Evolutionary conservation across 2,888 invertebrate genomes (phyloP).

Genomic region (Lypha dubia): DNA sequence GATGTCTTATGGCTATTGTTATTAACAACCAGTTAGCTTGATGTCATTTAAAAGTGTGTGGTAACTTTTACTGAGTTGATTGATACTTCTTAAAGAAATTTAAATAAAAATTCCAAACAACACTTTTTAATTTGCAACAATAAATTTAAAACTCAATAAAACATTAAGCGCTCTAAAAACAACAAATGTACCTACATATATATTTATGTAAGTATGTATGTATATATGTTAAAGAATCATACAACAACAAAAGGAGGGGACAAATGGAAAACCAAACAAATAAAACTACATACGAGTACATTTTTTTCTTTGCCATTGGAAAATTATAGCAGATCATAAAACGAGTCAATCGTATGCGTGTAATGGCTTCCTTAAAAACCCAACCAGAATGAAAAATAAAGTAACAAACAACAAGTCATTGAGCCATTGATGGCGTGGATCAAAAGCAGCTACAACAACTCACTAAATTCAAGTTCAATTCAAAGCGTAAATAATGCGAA

Average conservation of each 20-base stretch:
- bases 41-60: slow-evolving; percentile 6
- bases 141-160: slow-evolving; percentile 76
- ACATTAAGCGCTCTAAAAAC: slow-evolving; percentile 57
- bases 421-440: slow-evolving; percentile 69
- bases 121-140: slow-evolving; percentile 80
- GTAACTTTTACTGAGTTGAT: slow-evolving; percentile 41
- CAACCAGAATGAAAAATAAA: slow-evolving; percentile 25
- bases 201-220: slow-evolving; percentile 5
- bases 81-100: slow-evolving; percentile 54
- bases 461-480: slow-evolving; percentile 70
- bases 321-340: slow-evolving; percentile 71
- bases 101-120: slow-evolving; percentile 77
- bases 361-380: slow-evolving; percentile 70
- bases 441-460: slow-evolving; percentile 62
- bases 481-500: slow-evolving; percentile 70
- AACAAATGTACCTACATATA: slow-evolving; percentile 8
- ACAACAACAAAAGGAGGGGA: not conserved
- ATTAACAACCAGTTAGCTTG: not conserved
- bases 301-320: slow-evolving; percentile 59
- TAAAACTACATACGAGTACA: not conserved
- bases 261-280: not conserved
- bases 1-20: not conserved
- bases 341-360: slow-evolving; percentile 72
- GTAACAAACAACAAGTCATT: slow-evolving; percentile 60
- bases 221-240: no score